Evolutionary conservation across 1,140 invertebrate species (phyloP).

Genomic region (Drosophila sp.): DNA sequence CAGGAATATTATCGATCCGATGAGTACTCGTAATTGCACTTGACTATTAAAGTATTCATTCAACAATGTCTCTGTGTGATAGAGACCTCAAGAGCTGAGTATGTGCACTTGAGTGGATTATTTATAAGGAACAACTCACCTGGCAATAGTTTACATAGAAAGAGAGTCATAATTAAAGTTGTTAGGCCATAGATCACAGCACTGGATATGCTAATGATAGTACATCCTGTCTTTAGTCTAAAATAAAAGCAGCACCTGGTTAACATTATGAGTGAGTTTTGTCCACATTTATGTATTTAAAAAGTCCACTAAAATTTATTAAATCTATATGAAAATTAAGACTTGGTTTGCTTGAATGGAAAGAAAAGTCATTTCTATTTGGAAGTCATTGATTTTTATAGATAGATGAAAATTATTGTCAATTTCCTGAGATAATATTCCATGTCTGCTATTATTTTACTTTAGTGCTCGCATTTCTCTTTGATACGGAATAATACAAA

Average conservation of each 20-base stretch:
- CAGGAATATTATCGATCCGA: not conserved
- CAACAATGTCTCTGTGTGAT: not conserved
- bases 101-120: not conserved
- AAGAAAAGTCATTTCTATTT: not conserved
- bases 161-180: not conserved
- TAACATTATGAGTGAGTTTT: conserved; percentile 6
- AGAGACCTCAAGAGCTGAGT: too few species aligned
- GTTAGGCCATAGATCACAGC: not conserved
- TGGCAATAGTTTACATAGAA: not conserved
- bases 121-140: conserved; percentile 1
- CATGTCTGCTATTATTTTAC: too few species aligned
- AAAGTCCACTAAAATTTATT: not conserved
- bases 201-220: not conserved
- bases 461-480: too few species aligned
- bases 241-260: not conserved
- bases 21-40: not conserved
- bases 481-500: too few species aligned
- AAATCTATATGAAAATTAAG: not conserved
- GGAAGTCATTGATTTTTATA: not conserved
- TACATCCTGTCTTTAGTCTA: not conserved
- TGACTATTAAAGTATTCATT: conserved; percentile 6
- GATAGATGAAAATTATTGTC: too few species aligned
- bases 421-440: too few species aligned
- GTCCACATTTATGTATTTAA: not conserved
- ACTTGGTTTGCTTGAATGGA: not conserved